Evolutionary conservation across 2,888 invertebrate genomes (phyloP).

Genomic region (Tricholauxania praeusta): DNA sequence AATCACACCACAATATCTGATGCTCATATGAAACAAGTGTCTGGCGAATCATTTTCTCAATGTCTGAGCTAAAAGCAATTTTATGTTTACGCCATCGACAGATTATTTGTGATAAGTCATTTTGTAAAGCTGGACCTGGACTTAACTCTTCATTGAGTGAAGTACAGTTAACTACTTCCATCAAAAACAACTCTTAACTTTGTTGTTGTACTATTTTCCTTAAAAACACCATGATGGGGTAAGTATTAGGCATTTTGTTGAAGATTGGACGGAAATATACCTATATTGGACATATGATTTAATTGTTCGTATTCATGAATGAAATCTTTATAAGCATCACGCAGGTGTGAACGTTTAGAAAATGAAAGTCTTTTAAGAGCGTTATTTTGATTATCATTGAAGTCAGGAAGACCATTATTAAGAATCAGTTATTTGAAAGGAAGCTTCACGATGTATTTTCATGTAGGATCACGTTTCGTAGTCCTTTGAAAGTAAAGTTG

Average conservation of each 20-base stretch:
- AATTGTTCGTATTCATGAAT: slow-evolving; percentile 38
- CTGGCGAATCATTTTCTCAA: slow-evolving; percentile 44
- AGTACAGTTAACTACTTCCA: slow-evolving; percentile 12
- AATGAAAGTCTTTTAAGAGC: slow-evolving; percentile 31
- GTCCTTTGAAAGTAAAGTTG: too few relatives aligned
- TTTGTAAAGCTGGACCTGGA: slow-evolving; percentile 38
- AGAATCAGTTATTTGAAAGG: slow-evolving; percentile 22
- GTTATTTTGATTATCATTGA: slow-evolving; percentile 12
- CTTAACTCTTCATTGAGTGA: slow-evolving; percentile 38
- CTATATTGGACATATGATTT: slow-evolving; percentile 36
- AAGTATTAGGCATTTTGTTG: slow-evolving; percentile 27
- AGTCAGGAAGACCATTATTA: background rate
- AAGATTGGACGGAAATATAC: slow-evolving; percentile 18
- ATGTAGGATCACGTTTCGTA: too few relatives aligned
- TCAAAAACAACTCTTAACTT: slow-evolving; percentile 42
- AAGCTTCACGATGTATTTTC: background rate
- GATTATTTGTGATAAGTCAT: slow-evolving; percentile 30
- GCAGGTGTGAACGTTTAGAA: slow-evolving; percentile 20
- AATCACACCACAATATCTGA: slow-evolving; percentile 36
- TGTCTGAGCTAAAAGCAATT: slow-evolving; percentile 38
- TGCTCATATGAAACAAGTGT: slow-evolving; percentile 30
- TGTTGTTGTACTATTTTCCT: slow-evolving; percentile 38
- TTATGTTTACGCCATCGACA: slow-evolving; percentile 35
- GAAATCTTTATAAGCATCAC: slow-evolving; percentile 29
- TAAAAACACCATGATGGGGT: slow-evolving; percentile 40